Evolutionary conservation across 2,113 vertebrate genomes (phyloP), one percentile per base, ranked within the genome.

Genomic region (Sylvia atricapilla): DNA sequence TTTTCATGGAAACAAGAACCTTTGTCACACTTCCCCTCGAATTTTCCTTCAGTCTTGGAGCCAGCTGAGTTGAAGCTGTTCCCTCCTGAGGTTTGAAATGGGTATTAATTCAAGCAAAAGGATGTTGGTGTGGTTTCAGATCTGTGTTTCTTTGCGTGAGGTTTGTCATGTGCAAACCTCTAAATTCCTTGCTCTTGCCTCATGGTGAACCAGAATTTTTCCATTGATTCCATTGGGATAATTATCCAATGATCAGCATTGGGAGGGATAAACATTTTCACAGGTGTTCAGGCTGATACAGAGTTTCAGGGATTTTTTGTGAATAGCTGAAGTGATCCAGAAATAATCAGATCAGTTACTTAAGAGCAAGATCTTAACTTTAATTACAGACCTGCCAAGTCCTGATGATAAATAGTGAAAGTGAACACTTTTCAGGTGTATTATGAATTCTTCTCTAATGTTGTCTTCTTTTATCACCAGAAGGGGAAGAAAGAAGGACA

Each of bases 281-380:
- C 69, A 92, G 58, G 74, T 84, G 53, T 64, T 49, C 47, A 50
- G 64, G 27, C 39, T 43, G 21, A 1, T 33, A 2, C 4, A 55
- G 64, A 17, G 24, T 35, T 67, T 41, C n/a, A 72, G 89, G 69
- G 17, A 3, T 49, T 86, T 84, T 52, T 84, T 52, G 58, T 84
- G 79, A 84, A 81, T 53, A 84, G 80, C 68, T 92, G 64, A 74
- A 84, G 53, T 13, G 70, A 75, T 92, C 86, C 81, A 69, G 69
- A 84, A 95, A 64, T 78, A 83, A 95, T 69, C 70, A 89, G 84
- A 96, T 87, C 74, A 62, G 10, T 87, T 93, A 47, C 87, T 92
- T 87, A 82, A 84, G 49, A 79, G 23, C 33, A 60, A 82, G 58
- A 37, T 91, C 58, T 79, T 78, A 50, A 70, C 84, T 81, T 87